Conservation (phyloP, 2,888 invertebrate species). For the Hoplodrina blanda region DNA sequence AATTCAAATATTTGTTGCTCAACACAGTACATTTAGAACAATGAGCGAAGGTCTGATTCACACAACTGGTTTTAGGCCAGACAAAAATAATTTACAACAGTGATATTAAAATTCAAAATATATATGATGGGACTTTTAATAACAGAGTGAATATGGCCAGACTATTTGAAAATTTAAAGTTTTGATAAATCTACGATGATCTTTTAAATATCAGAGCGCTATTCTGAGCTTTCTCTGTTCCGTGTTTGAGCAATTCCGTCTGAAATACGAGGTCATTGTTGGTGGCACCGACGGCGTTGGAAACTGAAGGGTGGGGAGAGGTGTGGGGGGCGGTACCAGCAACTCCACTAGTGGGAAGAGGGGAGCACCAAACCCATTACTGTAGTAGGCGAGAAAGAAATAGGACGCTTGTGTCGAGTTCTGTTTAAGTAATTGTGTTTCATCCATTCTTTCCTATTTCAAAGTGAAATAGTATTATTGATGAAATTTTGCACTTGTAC, state of each 20-base stretch:
- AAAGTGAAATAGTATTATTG: conserved; percentile 72
- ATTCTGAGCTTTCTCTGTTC: conserved; percentile 87
- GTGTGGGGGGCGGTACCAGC: conserved; percentile 73
- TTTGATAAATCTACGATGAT: conserved; percentile 44
- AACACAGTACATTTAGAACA: not conserved
- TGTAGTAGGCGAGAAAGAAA: conserved; percentile 88
- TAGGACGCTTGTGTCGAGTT: conserved; percentile 86
- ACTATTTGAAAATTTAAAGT: not conserved
- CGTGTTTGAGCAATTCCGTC: conserved; percentile 89
- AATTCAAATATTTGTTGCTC: no score
- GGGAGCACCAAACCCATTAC: conserved; percentile 85
- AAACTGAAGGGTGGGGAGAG: conserved; percentile 76
- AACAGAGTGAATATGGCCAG: not conserved
- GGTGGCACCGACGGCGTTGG: conserved; percentile 87
- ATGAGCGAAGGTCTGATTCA: no score
- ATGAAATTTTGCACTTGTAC: conserved; percentile 68
- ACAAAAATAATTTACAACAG: not conserved
- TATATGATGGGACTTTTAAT: not conserved
- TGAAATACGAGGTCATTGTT: conserved; percentile 91
- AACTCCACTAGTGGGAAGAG: conserved; percentile 71
- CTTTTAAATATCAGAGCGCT: conserved; percentile 76
- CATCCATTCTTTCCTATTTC: conserved; percentile 82
- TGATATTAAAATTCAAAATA: not conserved
- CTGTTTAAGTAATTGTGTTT: conserved; percentile 89
- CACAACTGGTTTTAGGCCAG: not conserved